Evolutionary conservation across 2,888 invertebrate genomes (phyloP).

Genomic region (Drosophila meridionalis): DNA sequence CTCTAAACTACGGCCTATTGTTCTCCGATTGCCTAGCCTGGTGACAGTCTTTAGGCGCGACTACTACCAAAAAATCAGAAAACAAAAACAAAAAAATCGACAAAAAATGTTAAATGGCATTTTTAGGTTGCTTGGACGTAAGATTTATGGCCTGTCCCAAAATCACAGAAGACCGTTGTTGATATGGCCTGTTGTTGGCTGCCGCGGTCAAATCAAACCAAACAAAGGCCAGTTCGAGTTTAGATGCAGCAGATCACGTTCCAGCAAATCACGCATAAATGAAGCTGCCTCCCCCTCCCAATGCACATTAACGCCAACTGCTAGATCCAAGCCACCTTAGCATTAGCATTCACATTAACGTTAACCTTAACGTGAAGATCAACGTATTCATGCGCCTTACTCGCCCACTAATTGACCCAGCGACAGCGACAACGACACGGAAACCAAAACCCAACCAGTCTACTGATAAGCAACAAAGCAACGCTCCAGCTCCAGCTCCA

Average conservation of each 20-base stretch:
- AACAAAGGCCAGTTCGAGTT: slow-evolving; percentile 30
- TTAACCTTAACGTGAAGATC: slow-evolving; percentile 58
- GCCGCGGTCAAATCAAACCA: slow-evolving; percentile 50
- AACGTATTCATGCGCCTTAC: slow-evolving; percentile 79
- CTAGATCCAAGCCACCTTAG: neutral
- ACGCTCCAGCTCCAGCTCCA: slow-evolving; percentile 1
- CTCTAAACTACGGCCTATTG: slow-evolving; percentile 75
- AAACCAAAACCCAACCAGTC: slow-evolving; percentile 21
- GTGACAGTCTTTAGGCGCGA: slow-evolving; percentile 37
- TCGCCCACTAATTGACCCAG: slow-evolving; percentile 81
- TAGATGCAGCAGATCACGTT: slow-evolving; percentile 58
- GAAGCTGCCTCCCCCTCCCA: slow-evolving; percentile 35
- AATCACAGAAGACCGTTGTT: slow-evolving; percentile 70
- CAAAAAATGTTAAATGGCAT: slow-evolving; percentile 70
- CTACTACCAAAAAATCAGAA: slow-evolving; percentile 55
- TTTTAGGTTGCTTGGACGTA: slow-evolving; percentile 58
- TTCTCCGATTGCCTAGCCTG: slow-evolving; percentile 32
- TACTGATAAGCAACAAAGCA: slow-evolving; percentile 47
- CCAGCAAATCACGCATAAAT: slow-evolving; percentile 73
- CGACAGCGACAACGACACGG: slow-evolving; percentile 60
- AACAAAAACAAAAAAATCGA: slow-evolving; percentile 41
- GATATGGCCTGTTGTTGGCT: slow-evolving; percentile 36
- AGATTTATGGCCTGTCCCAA: slow-evolving; percentile 82
- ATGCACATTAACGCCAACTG: slow-evolving; percentile 35
- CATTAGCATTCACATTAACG: slow-evolving; percentile 37